Percentiles rank a stretch among this genome's conserved stretches.
These are phyloP conservation scores for Vireo griseus DNA, from an alignment of 2,797 vertebrate species.

Conservation along the genomic window DNA sequence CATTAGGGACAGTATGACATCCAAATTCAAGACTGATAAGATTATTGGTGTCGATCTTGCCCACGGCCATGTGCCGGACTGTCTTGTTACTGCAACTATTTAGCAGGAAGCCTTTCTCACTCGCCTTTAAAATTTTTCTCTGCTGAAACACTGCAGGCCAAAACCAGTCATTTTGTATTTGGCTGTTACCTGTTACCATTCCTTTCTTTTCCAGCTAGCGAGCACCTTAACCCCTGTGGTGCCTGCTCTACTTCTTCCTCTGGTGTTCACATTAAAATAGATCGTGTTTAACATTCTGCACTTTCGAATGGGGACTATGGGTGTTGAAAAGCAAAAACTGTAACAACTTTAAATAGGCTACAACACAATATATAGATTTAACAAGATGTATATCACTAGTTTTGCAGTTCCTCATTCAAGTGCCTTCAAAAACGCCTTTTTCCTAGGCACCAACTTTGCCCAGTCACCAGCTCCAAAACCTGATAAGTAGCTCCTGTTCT, in stretches of 20 bases:
- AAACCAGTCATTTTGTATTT: constrained; percentile 6
- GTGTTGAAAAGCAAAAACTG: not conserved
- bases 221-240: not conserved
- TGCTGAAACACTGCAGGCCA: constrained; percentile 2
- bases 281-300: not conserved
- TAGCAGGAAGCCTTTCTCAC: not conserved
- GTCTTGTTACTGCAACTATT: not conserved
- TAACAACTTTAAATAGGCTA: not conserved
- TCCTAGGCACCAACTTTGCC: not conserved
- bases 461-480: not conserved
- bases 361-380: not conserved
- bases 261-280: not conserved
- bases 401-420: not conserved
- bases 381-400: not conserved
- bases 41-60: not conserved
- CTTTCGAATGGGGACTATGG: not conserved
- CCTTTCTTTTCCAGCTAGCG: not conserved
- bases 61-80: not conserved
- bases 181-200: constrained; percentile 30
- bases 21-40: not conserved
- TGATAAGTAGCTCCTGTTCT: fast-evolving
- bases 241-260: not conserved
- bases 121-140: not conserved
- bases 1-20: not conserved
- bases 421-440: not conserved